Percentiles rank a stretch among this genome's conserved stretches.
phyloP scores from a whole-genome alignment of 2,888 invertebrate genomes.

The Pristionchus japonicus region DNA sequence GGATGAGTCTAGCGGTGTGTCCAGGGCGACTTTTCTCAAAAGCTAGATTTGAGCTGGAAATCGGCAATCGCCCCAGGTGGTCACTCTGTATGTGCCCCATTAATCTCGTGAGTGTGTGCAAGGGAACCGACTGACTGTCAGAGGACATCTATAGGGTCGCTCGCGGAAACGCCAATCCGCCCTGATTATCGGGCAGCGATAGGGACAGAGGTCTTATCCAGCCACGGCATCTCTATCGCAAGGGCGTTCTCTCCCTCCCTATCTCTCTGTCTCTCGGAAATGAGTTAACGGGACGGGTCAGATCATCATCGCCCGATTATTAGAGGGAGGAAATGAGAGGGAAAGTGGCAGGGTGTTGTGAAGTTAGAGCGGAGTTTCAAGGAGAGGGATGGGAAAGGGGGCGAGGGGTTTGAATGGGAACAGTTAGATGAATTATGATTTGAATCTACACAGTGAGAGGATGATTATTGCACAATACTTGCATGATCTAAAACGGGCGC shows the following conservation, averaged over 20 bases:
- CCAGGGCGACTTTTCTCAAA: constrained; percentile 2
- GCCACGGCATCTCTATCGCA: neutral
- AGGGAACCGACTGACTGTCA: neutral
- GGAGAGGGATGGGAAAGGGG: neutral
- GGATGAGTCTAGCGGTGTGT: no score
- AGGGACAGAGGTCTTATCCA: neutral
- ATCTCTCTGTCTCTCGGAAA: neutral
- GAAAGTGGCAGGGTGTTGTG: constrained; percentile 2
- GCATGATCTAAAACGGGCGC: no score
- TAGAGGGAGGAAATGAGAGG: neutral
- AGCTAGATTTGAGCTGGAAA: neutral
- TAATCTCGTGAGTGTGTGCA: neutral
- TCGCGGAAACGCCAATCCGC: neutral
- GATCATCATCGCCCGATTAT: neutral
- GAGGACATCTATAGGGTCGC: neutral
- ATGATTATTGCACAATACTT: no score
- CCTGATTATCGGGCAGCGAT: constrained; percentile 8
- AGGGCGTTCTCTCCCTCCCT: neutral
- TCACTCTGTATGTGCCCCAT: neutral
- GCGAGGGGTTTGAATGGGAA: neutral
- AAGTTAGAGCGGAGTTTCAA: neutral
- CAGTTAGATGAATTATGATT: no score
- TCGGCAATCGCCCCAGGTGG: constrained; percentile 24
- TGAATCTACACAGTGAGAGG: no score
- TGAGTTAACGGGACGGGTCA: constrained; percentile 12